Evolutionary conservation across 1,140 invertebrate genomes (phyloP).

Genomic region (Idris sp.): DNA sequence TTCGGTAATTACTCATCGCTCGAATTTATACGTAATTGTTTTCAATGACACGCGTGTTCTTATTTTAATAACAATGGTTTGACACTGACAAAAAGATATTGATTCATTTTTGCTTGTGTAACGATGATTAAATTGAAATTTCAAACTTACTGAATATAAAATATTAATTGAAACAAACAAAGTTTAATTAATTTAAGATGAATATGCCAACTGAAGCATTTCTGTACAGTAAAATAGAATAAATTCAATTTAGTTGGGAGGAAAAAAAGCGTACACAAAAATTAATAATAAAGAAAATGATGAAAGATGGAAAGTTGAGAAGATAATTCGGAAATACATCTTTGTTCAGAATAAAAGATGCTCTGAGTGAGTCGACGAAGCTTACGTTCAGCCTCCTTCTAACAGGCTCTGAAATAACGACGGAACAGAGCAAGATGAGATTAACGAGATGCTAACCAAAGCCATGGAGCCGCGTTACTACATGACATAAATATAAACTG

Average conservation of each 20-base stretch:
- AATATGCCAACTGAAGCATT: no score
- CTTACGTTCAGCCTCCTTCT: no score
- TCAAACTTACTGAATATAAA: no score
- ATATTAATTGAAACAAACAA: no score
- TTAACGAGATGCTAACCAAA: conserved; percentile 43
- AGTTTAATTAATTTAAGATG: no score
- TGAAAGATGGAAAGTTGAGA: conserved; percentile 15
- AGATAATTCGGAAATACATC: conserved; percentile 46
- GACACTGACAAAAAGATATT: neutral
- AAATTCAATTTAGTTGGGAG: no score
- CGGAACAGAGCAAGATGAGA: conserved; percentile 28
- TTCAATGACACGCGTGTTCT: conserved; percentile 1
- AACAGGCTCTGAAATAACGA: conserved; percentile 47
- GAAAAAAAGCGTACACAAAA: conserved; percentile 32
- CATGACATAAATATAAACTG: conserved; percentile 32
- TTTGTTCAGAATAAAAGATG: conserved; percentile 45
- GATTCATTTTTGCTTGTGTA: no score
- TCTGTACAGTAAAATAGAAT: no score
- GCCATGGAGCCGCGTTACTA: conserved; percentile 19
- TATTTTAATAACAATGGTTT: conserved; percentile 1
- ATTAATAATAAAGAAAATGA: no score
- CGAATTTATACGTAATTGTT: conserved; percentile 19
- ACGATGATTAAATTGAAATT: no score
- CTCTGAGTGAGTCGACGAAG: conserved; percentile 17
- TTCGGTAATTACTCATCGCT: conserved; percentile 12